These are phyloP conservation scores for Drosophila burlai DNA, from an alignment of 1,140 invertebrate species.

Conservation along the genomic window DNA sequence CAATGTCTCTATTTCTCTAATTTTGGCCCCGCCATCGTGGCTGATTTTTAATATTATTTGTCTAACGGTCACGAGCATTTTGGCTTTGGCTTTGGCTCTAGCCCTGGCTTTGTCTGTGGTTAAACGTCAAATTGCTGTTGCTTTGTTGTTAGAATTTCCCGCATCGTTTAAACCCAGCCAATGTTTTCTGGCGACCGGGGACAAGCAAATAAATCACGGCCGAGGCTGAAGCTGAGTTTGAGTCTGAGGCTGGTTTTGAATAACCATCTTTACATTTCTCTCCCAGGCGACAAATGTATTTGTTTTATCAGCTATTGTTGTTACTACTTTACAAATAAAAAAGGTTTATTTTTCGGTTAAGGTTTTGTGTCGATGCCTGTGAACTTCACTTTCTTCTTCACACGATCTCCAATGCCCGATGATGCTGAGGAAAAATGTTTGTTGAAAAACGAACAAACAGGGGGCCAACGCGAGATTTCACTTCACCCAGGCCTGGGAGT, in stretches of 20 bases:
- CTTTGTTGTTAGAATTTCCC: conserved; percentile 77
- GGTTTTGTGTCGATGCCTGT: conserved; percentile 60
- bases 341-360: conserved; percentile 57
- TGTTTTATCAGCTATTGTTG: conserved; percentile 82
- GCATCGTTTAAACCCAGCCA: conserved; percentile 77
- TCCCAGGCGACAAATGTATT: conserved; percentile 78
- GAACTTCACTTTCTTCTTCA: conserved; percentile 72
- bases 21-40: conserved; percentile 50
- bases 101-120: conserved; percentile 49
- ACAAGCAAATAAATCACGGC: conserved; percentile 81
- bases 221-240: conserved; percentile 3
- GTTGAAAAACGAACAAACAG: conserved; percentile 60
- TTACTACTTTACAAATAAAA: conserved; percentile 39
- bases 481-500: conserved; percentile 45
- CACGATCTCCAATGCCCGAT: conserved; percentile 42
- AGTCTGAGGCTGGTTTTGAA: conserved; percentile 55
- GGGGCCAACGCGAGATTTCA: conserved; percentile 56
- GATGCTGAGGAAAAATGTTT: conserved; percentile 73
- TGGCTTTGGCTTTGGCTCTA: conserved; percentile 47
- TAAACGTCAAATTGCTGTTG: conserved; percentile 55
- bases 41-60: conserved; percentile 82
- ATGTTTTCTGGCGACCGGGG: conserved; percentile 72
- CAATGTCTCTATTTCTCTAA: conserved; percentile 83
- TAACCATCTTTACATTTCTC: conserved; percentile 77
- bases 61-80: conserved; percentile 81